Base-by-base conservation (phyloP, 1,140 invertebrate genomes). In the Glossosoma conforme region DNA sequence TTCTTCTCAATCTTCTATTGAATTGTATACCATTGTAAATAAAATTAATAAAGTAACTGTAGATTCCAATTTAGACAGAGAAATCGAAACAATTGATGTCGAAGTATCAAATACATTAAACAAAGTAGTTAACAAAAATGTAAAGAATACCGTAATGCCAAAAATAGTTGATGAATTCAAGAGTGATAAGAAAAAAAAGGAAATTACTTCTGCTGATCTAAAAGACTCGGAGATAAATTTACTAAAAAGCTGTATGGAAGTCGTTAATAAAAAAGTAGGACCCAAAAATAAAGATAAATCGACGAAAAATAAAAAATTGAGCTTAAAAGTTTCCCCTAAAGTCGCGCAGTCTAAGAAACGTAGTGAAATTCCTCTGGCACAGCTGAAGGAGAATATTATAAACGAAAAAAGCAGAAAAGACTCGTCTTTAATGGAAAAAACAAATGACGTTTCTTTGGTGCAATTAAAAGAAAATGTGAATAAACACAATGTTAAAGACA, bases 261-360 rank as follows among this genome's bases (percentile, higher is more conserved):
- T 49, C 18, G 46, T 49, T 11, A 49, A 49, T 14, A 41, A 41
- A 20, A 49, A 49, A 42, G 37, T 49, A 6, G n/a, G 22, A 15
- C 36, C 44, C 13, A 45, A 45, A 17, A 45, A 40, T 40, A 49
- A 49, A 20, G 8, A 20, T 18, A 41, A 49, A 49, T 25, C 46
- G 22, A 14, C 32, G 17, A 3, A 36, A 38, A 22, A n/a, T 8
- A 24, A 2, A 14, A 44, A 32, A 44, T 18, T 22, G n/a, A 18
- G 42, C 2, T n/a, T 11, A 35, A 22, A 45, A 45, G 20, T 45
- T n/a, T n/a, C 44, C 14, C 20, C 32, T 2, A 45, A 36, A 45
- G 9, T 15, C 0, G 32, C 21, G 11, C 13, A n/a, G 30, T 36
- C 30, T 13, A 36, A 35, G 9, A 45, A 19, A 13, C 32, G 6